Evolutionary conservation across 2,113 vertebrate species (phyloP), one percentile per base, ranked within the genome.

Genomic region (Speoplatyrhinus poulsoni): DNA sequence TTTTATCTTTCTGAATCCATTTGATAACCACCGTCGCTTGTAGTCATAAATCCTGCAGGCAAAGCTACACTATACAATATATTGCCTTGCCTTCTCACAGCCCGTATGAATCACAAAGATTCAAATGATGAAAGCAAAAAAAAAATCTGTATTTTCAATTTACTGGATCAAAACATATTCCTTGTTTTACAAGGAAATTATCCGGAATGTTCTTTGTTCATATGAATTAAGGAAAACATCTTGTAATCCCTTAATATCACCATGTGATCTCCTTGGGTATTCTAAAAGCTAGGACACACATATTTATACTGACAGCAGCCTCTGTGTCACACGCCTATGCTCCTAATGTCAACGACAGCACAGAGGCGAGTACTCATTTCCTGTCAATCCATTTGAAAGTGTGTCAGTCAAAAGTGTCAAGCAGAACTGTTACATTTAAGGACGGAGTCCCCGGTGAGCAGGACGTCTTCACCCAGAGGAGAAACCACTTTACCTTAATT

Each of bases 341-440:
- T 2, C 68, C 55, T 78, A 70, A 79, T 65, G 69, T 76, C 77
- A 77, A 59, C 5, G 9, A 26, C 60, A 52, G 41, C 77, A 71
- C 62, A 1, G 49, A 59, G 80, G 60, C 79, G 62, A 50, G 60
- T 68, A 33, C 47, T 70, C 66, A 41, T 58, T 84, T 55, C 69
- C 50, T 12, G 73, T 72, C 52, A 67, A 79, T 75, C 83, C 64
- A 69, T 87, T 87, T 82, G 46, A 88, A 87, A 88, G 72, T 83
- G 60, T 82, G 88, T 79, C 88, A 86, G 82, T 81, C 76, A 77
- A 79, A 87, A 81, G 70, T 41, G 53, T 85, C 70, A 81, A 72
- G 57, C 76, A 65, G 77, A 82, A 64, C 62, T 70, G 69, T 71
- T 62, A 76, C 68, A 36, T 58, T 72, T 67, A 60, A 13, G 0